Conservation (phyloP, 2,113 vertebrate genomes). For the Oryzias javanicus region DNA sequence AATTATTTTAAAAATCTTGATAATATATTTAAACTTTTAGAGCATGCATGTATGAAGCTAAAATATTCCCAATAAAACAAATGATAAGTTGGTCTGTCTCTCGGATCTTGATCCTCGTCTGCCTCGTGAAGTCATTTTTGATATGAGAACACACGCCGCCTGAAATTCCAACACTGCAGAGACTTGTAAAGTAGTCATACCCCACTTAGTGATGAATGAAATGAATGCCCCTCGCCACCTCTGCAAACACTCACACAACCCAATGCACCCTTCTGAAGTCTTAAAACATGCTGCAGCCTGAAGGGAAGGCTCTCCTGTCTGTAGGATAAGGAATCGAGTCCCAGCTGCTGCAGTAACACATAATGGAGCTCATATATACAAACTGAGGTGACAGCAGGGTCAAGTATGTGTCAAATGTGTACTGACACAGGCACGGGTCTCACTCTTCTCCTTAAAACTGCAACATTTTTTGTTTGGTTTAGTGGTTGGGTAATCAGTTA, state of each 20-base stretch:
- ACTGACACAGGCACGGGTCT: background rate
- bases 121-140: background rate
- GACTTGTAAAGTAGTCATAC: slow-evolving; percentile 55
- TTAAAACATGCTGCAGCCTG: slow-evolving; percentile 46
- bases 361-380: background rate
- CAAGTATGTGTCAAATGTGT: slow-evolving; percentile 9
- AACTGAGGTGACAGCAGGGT: background rate
- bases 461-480: background rate
- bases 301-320: slow-evolving; percentile 33
- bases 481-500: background rate
- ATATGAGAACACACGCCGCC: background rate
- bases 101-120: slow-evolving; percentile 13
- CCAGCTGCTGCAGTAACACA: slow-evolving; percentile 1
- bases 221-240: slow-evolving; percentile 26
- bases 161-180: slow-evolving; percentile 55
- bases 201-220: slow-evolving; percentile 44
- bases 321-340: slow-evolving; percentile 15
- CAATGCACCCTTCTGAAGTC: background rate
- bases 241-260: slow-evolving; percentile 6
- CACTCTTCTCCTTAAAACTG: background rate
- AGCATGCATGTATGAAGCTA: no score
- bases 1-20: no score
- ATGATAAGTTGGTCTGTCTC: background rate
- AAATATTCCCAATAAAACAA: background rate
- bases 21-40: no score